Base-by-base conservation (phyloP, 2,888 invertebrate genomes). In the Spisula subtruncata region DNA sequence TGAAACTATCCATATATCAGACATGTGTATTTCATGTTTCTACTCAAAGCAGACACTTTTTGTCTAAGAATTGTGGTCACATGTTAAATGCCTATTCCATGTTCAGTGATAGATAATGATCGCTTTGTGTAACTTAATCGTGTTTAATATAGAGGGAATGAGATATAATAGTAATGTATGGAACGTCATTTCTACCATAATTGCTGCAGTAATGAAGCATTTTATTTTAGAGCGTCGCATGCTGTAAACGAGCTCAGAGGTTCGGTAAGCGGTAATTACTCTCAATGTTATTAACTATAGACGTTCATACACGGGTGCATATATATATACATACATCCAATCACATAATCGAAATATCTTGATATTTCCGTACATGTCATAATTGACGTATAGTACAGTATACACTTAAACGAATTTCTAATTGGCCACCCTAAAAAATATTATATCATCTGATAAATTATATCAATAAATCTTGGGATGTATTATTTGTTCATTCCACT, bases 141-240 rank as follows among this genome's bases (percentile, higher is more conserved):
- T 75, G 75, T 75, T 6, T 75, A 35, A 75, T 75, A 32, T 75
- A 6, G 35, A 75, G 35, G 35, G 29, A 75, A 35, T 25, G 29
- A 16, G 18, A 18, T 35, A 35, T 75, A 75, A 75, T 75, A 35
- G 75, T 75, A 75, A 75, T 75, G 75, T 75, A 75, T 75, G 75
- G 75, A 14, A 75, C 75, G 75, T 14, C 75, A 1, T 75, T 12
- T 16, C 32, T 32, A 10, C 25, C 75, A 35, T 75, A 32, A 75
- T 75, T 75, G 14, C 32, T 12, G 75, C 10, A 16, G 75, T 75
- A 75, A 75, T 75, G 75, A 75, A 32, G 75, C 75, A 16, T 16
- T 32, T 18, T 32, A 75, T 75, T 32, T n/a, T 10, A 16, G 16
- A 10, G 75, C 32, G 25, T 75, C 35, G 75, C 75, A 35, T 75